These are phyloP conservation scores for Pseudomyrmex flavicornis DNA, from an alignment of 1,140 invertebrate species.

Conservation along the genomic window DNA sequence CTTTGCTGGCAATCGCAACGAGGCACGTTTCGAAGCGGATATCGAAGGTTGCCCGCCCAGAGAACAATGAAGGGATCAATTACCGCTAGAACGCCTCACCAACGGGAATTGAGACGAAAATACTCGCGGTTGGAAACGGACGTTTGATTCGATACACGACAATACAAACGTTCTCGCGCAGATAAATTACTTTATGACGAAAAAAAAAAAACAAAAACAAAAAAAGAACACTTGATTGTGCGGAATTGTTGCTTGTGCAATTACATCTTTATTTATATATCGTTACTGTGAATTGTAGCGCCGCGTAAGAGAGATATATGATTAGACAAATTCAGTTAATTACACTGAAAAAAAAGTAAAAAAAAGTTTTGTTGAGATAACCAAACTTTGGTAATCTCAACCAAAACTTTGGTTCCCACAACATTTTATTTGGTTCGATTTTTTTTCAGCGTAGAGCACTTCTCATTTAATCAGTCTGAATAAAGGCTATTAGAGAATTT, in stretches of 20 bases:
- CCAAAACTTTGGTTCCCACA: too few species aligned
- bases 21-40: conserved; percentile 37
- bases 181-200: not conserved
- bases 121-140: conserved; percentile 25
- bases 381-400: too few species aligned
- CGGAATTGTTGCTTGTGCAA: not conserved
- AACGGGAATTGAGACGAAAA: conserved; percentile 51
- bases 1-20: conserved; percentile 42
- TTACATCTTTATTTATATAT: not conserved
- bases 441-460: too few species aligned
- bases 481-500: not conserved
- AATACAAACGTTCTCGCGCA: not conserved
- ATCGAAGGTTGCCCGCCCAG: conserved; percentile 17
- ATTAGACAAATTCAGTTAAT: not conserved
- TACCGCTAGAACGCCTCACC: conserved; percentile 1
- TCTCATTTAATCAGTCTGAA: too few species aligned
- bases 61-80: conserved; percentile 65
- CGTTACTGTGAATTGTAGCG: not conserved
- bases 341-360: too few species aligned
- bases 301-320: not conserved
- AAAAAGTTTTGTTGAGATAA: too few species aligned
- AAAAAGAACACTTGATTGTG: not conserved
- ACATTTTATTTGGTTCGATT: too few species aligned
- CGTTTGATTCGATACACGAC: conserved; percentile 1
- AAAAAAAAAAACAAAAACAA: conserved; percentile 17